Base-by-base conservation (phyloP, 2,113 vertebrate genomes). In the Macquaria australasica region DNA sequence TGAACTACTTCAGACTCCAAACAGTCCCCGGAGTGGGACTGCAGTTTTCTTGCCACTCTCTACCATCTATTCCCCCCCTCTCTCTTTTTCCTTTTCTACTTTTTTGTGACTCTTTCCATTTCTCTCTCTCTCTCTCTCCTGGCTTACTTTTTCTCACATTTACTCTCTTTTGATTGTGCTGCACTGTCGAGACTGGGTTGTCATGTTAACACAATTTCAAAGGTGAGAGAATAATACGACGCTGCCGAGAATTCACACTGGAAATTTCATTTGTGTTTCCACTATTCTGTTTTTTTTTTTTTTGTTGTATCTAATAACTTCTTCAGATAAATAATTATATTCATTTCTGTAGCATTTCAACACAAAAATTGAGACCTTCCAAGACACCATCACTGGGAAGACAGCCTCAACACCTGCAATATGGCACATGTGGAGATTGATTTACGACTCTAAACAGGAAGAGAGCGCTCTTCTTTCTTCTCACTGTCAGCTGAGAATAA, bases 1-100 rank as follows among this genome's bases (percentile, higher is more conserved):
- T 21, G 68, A 88, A 79, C 78, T 31, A 63, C 53, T 81, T 87
- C 48, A 84, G 45, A 84, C 77, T 88, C 81, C 81, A 82, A 88
- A 91, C 73, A 74, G 39, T 93, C 89, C 88, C 87, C 15, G 11
- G 87, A 93, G 88, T 74, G 56, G 45, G 66, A 86, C 76, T 69
- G 77, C 73, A 84, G 81, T 83, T 75, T 92, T 77, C 55, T 82
- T 56, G 58, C 81, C 78, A 81, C 77, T 85, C 28, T 79, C 58
- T 82, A 23, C 51, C 50, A 50, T 78, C 75, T 45, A 7, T 28
- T 50, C 25, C 10, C 9, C 53, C 53, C 5, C 31, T 60, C 16
- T 14, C 50, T 70, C 53, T 41, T 21, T 53, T 85, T 34, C 72
- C n/a, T 82, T 82, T 68, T 60, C 43, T 63, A 64, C 72, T 78